These are phyloP conservation scores for Pseudomyrmex concolor DNA, from an alignment of 1,140 invertebrate species.

Conservation along the genomic window DNA sequence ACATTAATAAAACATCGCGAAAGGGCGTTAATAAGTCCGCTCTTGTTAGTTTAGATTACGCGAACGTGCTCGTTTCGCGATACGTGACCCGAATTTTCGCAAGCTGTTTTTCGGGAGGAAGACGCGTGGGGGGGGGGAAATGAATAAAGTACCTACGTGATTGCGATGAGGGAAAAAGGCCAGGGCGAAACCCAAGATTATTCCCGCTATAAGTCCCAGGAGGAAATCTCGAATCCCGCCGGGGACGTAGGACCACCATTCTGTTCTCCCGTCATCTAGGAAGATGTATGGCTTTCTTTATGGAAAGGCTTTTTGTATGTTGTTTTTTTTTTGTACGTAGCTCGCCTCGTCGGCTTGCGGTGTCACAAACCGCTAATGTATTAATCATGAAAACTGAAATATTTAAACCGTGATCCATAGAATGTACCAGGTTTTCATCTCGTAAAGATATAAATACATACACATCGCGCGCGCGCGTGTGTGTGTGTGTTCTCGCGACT, in stretches of 20 bases:
- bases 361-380: conserved; percentile 18
- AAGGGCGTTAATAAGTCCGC: conserved; percentile 47
- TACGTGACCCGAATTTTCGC: conserved; percentile 54
- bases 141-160: conserved; percentile 75
- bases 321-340: conserved; percentile 35
- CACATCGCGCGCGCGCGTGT: too few relatives aligned
- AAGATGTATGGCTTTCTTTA: conserved; percentile 46
- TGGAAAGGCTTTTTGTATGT: conserved; percentile 36
- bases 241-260: conserved; percentile 79
- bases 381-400: not conserved
- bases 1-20: conserved; percentile 46
- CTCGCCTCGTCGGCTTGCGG: not conserved
- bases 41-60: conserved; percentile 52
- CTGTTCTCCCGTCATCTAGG: conserved; percentile 51
- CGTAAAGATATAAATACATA: not conserved
- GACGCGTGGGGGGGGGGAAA: conserved; percentile 26
- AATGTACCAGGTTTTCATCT: not conserved
- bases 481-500: not conserved
- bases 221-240: conserved; percentile 77
- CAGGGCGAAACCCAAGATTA: conserved; percentile 76
- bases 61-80: conserved; percentile 34
- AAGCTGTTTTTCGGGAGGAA: not conserved
- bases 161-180: conserved; percentile 81
- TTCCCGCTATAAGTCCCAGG: conserved; percentile 74
- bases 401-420: conserved; percentile 5